Percentiles rank a stretch among this genome's conserved stretches.
These are phyloP conservation scores for Andrena bicolor DNA, from an alignment of 2,888 invertebrate genomes.

Conservation along the genomic window DNA sequence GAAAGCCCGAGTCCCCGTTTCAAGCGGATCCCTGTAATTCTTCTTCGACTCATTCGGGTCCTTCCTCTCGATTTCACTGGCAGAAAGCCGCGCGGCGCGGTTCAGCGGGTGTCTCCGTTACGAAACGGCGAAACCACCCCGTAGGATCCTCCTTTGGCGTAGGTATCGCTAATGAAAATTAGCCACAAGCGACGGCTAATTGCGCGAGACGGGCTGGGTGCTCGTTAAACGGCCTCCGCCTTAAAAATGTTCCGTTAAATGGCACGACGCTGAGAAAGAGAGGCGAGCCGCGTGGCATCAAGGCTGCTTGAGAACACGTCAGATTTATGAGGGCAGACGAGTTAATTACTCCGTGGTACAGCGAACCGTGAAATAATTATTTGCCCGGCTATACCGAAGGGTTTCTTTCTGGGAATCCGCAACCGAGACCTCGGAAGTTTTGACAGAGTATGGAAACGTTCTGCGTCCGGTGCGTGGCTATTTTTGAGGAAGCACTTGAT, in stretches of 20 bases:
- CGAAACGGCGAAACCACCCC: constrained; percentile 23
- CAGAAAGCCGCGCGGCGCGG: constrained; percentile 8
- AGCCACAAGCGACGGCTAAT: constrained; percentile 64
- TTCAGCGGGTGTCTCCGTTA: constrained; percentile 10
- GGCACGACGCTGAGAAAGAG: constrained; percentile 60
- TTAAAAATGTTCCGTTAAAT: constrained; percentile 72
- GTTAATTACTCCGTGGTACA: constrained; percentile 71
- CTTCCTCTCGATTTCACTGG: constrained; percentile 25
- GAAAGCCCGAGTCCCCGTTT: not conserved
- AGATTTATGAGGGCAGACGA: constrained; percentile 72
- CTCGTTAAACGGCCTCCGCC: constrained; percentile 64
- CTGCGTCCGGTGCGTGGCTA: not conserved
- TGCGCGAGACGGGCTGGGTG: constrained; percentile 56
- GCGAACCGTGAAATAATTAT: constrained; percentile 71
- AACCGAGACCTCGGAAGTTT: not conserved
- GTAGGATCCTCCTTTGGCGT: constrained; percentile 29
- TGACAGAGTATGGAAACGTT: constrained; percentile 21
- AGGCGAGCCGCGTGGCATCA: constrained; percentile 23
- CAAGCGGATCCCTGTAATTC: not conserved
- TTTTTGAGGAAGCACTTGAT: not conserved
- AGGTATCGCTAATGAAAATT: constrained; percentile 68
- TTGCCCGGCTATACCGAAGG: constrained; percentile 18
- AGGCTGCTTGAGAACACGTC: constrained; percentile 62
- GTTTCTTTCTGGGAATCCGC: constrained; percentile 13
- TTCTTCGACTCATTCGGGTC: constrained; percentile 12